phyloP scores from a whole-genome alignment of 37 sponge, comb jelly and placozoan genomes.

The Hexactinellida sp. region DNA sequence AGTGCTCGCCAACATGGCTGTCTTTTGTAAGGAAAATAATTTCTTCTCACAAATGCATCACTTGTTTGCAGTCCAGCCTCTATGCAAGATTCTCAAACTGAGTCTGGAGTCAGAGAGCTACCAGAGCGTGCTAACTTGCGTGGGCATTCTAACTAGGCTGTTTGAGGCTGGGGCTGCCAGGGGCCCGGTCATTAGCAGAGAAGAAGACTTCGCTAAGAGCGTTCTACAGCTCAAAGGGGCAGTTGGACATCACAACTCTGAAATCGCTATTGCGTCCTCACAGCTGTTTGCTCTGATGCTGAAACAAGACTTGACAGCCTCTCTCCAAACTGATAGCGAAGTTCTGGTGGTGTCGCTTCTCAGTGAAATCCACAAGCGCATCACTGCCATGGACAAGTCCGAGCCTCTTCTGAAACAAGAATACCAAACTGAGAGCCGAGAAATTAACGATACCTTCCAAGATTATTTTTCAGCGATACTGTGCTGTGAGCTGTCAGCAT shows the following conservation, averaged over 20 bases:
- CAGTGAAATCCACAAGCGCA: not conserved
- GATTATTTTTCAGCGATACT: not conserved
- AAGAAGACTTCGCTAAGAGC: not conserved
- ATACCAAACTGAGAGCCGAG: not conserved
- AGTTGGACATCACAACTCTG: not conserved
- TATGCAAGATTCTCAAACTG: not conserved
- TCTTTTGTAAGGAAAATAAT: not conserved
- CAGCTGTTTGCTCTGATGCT: not conserved
- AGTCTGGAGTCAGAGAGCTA: not conserved
- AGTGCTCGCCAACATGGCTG: not conserved
- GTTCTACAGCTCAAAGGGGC: not conserved
- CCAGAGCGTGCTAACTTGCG: not conserved
- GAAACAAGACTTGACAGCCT: not conserved
- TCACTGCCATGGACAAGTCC: not conserved
- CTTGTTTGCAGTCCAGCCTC: not conserved
- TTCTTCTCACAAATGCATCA: conserved; percentile 15
- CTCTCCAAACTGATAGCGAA: not conserved
- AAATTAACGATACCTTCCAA: not conserved
- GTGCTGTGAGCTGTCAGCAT: not conserved
- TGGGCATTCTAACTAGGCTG: not conserved
- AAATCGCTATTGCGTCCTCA: not conserved
- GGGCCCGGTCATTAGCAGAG: not conserved
- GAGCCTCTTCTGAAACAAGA: not conserved
- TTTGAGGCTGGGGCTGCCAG: not conserved
- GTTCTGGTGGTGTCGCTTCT: not conserved